Evolutionary conservation across 2,113 vertebrate genomes (phyloP), one percentile per base, ranked within the genome.

Genomic region (Callaeas wilsoni): DNA sequence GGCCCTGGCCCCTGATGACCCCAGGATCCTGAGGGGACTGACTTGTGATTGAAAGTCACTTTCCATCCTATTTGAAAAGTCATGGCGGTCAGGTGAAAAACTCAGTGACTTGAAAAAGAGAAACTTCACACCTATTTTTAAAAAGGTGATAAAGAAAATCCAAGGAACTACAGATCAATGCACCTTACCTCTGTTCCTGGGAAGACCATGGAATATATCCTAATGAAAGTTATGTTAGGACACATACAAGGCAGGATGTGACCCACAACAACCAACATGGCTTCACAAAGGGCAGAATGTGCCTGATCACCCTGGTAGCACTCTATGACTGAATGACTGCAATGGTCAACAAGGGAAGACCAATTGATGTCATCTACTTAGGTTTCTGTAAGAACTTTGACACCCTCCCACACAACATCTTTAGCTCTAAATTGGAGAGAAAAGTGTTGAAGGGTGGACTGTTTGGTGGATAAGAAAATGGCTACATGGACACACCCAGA

Each of bases 91-190:
- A 17, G 16, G 16, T 46, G 19, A 17, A 87, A 69, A n/a, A 16
- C 29, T 78, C n/a, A 55, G 16, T 47, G n/a, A 47, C 25, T 47
- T 25, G 20, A 35, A 55, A 79, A 79, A 70, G n/a, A 53, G 10
- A 79, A 79, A n/a, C 6, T 7, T 30, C 56, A n/a, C 23, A n/a
- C 3, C 19, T 19, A 7, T 47, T 79, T 47, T 17, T 14, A 41
- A 30, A 70, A 47, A 13, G 10, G 7, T 13, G 4, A 55, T 53
- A 47, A 79, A 41, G 25, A 29, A 63, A 53, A 41, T 41, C 6
- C 13, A 23, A n/a, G 12, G 16, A 70, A 21, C 20, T 63, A 30
- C 11, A 70, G 10, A 41, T 9, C 0, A 0, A 16, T 39, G 13
- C 13, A 46, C 20, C 13, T 55, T 13, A 17, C 33, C 7, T 55